Percentiles rank a stretch among this genome's conserved stretches.
Conservation (phyloP, 37 sponge, comb jelly and placozoan genomes). For the Aplysina aerophoba region DNA sequence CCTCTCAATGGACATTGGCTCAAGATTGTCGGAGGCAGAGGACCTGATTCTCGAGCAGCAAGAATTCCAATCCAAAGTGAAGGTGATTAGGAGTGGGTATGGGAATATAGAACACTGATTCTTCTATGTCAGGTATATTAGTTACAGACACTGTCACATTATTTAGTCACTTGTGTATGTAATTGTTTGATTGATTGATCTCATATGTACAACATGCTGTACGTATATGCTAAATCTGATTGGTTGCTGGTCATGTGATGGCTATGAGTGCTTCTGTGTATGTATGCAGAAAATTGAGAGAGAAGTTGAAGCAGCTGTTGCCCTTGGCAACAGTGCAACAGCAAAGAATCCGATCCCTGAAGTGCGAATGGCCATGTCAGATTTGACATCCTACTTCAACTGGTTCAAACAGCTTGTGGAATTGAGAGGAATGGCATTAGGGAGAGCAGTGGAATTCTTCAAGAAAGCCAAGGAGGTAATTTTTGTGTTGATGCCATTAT, state of each 20-base stretch:
- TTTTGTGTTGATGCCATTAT: too few species aligned
- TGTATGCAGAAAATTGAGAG: conserved; percentile 1
- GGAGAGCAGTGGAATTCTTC: neutral
- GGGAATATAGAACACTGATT: too few species aligned
- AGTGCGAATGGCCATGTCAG: neutral
- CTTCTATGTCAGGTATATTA: too few species aligned
- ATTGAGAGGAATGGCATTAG: neutral
- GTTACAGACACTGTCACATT: too few species aligned
- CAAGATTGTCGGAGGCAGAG: conserved; percentile 8
- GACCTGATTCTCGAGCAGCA: neutral
- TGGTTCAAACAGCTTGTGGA: conserved; percentile 4
- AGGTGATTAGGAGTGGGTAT: neutral
- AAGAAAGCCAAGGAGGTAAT: neutral
- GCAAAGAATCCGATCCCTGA: neutral
- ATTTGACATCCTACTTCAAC: neutral
- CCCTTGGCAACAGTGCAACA: conserved; percentile 1
- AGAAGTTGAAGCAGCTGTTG: neutral
- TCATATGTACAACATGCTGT: too few species aligned
- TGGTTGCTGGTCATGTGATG: too few species aligned
- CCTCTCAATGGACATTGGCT: neutral
- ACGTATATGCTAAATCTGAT: too few species aligned
- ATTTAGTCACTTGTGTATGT: too few species aligned
- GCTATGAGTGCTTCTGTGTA: neutral
- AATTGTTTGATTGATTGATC: too few species aligned
- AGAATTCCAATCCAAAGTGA: conserved; percentile 15